Base-by-base conservation (phyloP, 2,113 vertebrate genomes). In the Eupsittula cactorum region DNA sequence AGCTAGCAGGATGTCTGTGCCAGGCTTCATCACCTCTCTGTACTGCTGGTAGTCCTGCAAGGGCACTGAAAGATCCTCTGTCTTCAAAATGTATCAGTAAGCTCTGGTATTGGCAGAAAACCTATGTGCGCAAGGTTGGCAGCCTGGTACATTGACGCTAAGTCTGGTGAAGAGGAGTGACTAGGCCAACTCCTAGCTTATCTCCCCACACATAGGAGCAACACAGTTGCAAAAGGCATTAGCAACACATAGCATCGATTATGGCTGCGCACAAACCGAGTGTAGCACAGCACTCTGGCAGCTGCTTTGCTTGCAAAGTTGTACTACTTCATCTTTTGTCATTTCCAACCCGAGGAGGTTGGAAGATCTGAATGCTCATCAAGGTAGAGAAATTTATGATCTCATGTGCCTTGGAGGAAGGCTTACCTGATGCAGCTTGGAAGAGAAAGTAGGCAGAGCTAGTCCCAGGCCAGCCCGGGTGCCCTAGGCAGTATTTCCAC, bases 91-190 rank as follows among this genome's bases (percentile, higher is more conserved):
- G 39, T 23, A 0, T n/a, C 88, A 35, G 44, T 29, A 86, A 60
- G 28, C 84, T 93, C 68, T 93, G 49, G 13, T 14, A 3, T 49
- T 21, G 37, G 63, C 85, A 77, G 80, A 91, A 97, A 96, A 75
- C 60, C 60, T 85, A 18, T 1, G 0, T 64, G 13, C 16, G 10
- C 10, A 57, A 59, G 67, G 59, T 70, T 37, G 18, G 76, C 87
- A 81, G 33, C 33, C 82, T 80, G 92, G 81, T 90, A 93, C 42
- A 11, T 60, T 79, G 82, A 49, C 46, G 5, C 90, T 88, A 94
- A 85, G 62, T 73, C 93, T 97, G 93, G 47, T 92, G 93, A 96
- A 93, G 86, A 94, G 90, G 49, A 95, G 94, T 35, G 57, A 65
- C 44, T 80, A 81, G 71, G 84, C 74, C 86, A 78, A 62, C 88